These are phyloP conservation scores for Mus musculus DNA, from an alignment of 2,113 vertebrate genomes.

Conservation along the genomic window GRCm39 chr1:40173501-40174000, in stretches of 20 bases:
- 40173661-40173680: background rate
- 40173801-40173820: background rate
- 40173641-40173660: background rate
- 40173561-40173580: background rate
- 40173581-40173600: background rate
- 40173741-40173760: background rate
- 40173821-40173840: rapidly evolving
- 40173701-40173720: background rate
- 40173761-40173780: rapidly evolving
- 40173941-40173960: background rate
- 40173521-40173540: background rate
- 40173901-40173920: background rate
- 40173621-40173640: background rate
- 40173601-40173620: background rate
- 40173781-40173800: background rate
- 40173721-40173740: background rate
- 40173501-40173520: background rate
- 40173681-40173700: background rate
- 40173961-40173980: background rate
- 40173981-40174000: rapidly evolving
- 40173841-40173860: rapidly evolving
- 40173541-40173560: background rate
- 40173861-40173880: background rate
- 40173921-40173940: background rate
- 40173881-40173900: rapidly evolving